Conservation (phyloP, 2,113 vertebrate species). For the Glareola pratincola region DNA sequence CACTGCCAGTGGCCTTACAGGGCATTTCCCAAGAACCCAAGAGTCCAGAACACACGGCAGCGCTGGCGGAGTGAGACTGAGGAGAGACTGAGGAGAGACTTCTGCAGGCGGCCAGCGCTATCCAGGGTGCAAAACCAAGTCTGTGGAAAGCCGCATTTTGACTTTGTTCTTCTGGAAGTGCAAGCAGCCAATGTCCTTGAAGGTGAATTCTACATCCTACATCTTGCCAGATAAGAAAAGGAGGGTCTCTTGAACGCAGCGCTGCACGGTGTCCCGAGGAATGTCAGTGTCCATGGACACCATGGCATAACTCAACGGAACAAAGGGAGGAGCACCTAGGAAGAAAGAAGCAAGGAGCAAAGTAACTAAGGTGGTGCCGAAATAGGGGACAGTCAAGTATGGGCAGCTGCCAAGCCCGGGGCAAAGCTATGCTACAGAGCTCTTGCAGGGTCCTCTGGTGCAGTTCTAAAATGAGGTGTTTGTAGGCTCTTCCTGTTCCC, state of each 20-base stretch:
- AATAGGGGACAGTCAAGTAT: not conserved
- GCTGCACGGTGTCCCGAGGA: not conserved
- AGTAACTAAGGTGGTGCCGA: not conserved
- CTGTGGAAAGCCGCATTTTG: constrained; percentile 80
- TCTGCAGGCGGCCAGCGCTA: constrained; percentile 28
- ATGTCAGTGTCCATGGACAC: constrained; percentile 69
- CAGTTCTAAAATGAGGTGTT: not conserved
- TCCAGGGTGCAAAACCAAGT: constrained; percentile 77
- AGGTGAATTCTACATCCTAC: constrained; percentile 65
- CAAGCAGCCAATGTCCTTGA: constrained; percentile 71
- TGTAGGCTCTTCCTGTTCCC: not conserved
- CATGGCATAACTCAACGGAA: not conserved
- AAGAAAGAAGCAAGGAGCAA: not conserved
- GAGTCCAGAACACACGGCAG: not conserved
- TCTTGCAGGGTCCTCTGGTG: not conserved
- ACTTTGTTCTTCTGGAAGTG: constrained; percentile 49
- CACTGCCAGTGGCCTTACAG: not conserved
- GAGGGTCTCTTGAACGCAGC: constrained; percentile 64
- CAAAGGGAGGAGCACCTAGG: not conserved
- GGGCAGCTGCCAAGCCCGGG: not conserved
- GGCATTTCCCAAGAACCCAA: not conserved
- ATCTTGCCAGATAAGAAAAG: constrained; percentile 67
- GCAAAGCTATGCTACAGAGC: not conserved
- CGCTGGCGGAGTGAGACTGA: not conserved
- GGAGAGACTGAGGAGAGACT: constrained; percentile 73